These are phyloP conservation scores for Shargacucullia verbasci DNA, from an alignment of 2,888 invertebrate genomes.

Conservation along the genomic window DNA sequence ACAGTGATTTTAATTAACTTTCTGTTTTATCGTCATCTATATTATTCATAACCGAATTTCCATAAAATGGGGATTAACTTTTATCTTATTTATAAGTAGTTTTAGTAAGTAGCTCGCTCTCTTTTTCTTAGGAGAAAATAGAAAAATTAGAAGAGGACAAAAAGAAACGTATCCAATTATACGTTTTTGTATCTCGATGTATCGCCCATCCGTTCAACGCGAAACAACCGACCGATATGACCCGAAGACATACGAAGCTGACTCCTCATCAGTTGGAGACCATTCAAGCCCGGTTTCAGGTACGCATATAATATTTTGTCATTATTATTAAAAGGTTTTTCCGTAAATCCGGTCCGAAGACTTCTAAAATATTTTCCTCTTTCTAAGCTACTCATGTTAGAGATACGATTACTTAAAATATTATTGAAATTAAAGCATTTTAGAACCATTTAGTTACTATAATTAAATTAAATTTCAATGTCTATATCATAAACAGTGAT, in stretches of 20 bases:
- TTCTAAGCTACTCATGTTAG: no score
- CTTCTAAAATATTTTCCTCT: no score
- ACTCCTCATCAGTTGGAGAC: constrained; percentile 98
- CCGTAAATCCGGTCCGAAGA: no score
- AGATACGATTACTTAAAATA: no score
- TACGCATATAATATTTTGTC: constrained; percentile 67
- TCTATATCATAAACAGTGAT: no score
- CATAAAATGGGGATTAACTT: neutral
- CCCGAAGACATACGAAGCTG: constrained; percentile 97
- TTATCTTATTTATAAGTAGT: neutral
- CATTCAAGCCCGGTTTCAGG: constrained; percentile 98
- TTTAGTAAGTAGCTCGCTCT: constrained; percentile 17
- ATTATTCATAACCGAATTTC: no score
- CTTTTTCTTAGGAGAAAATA: constrained; percentile 93
- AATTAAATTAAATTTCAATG: no score
- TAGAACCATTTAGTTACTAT: no score
- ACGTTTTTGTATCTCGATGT: constrained; percentile 99
- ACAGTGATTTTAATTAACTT: constrained; percentile 19
- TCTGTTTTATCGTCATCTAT: no score
- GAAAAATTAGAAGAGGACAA: constrained; percentile 99
- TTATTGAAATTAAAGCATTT: no score
- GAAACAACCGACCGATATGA: constrained; percentile 99
- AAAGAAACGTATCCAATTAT: constrained; percentile 97
- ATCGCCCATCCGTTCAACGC: constrained; percentile 99
- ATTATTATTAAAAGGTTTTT: no score